Base-by-base conservation (phyloP, 2,888 invertebrate genomes). In the Meiosimyza decipiens region DNA sequence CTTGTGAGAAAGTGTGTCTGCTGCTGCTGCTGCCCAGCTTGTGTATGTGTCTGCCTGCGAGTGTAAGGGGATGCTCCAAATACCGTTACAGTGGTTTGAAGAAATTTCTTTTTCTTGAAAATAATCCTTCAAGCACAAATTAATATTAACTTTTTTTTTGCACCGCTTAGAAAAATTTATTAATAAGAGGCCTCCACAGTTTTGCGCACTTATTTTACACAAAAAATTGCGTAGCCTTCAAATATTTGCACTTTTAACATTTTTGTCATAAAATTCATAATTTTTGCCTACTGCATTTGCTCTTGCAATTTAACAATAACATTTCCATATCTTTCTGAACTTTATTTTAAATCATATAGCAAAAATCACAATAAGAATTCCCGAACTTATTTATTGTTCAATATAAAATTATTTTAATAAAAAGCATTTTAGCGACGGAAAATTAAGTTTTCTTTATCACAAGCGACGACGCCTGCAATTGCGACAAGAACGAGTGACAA, bases 401-500 rank as follows among this genome's bases (percentile, higher is more conserved):
- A 54, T 16, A 6, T 16, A 54, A 54, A 54, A 54, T 54, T 54
- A 54, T 54, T 54, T 54, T 54, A 16, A 16, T 54, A 50, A 40
- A 40, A 40, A 40, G 40, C 40, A 40, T 40, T 40, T 13, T 55
- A 51, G 55, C 67, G 54, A 67, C 55, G 55, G 55, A 40, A 50
- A 40, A 40, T 40, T 40, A 40, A 40, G 9, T 40, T 40, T 40
- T 40, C 40, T 40, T 40, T 40, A 9, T 40, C 40, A 7, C 6
- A 22, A 40, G 16, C 12, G 47, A 40, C 33, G 40, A 28, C 67
- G 55, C n/a, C n/a, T 33, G 33, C 51, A 16, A 64, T 40, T 9
- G 33, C 16, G 47, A 62, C 63, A 57, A 40, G 9, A 40, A 57
- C 50, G 28, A 69, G 52, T 49, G 60, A 62, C 69, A 18, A 33